phyloP scores from a whole-genome alignment of 2,797 vertebrate genomes.

The Sebastes hubbsi region DNA sequence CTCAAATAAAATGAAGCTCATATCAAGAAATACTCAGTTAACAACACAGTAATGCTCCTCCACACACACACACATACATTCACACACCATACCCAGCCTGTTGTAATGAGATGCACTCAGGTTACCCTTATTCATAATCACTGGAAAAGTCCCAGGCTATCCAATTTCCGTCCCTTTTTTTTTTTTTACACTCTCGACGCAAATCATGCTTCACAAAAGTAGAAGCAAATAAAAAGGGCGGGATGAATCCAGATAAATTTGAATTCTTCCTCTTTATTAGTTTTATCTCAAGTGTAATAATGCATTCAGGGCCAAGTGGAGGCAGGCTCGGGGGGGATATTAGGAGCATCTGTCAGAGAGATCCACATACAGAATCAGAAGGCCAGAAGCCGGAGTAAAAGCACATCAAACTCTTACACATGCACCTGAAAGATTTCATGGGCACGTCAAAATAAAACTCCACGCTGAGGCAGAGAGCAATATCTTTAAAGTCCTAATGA shows the following conservation, averaged over 20 bases:
- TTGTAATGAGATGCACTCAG: neutral
- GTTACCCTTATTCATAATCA: neutral
- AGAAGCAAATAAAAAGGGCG: conserved; percentile 3
- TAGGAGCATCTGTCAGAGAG: conserved; percentile 43
- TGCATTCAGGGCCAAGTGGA: conserved; percentile 40
- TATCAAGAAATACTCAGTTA: neutral
- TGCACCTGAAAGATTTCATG: conserved; percentile 40
- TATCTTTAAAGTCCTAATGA: neutral
- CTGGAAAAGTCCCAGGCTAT: neutral
- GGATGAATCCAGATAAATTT: conserved; percentile 24
- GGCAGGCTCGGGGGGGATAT: conserved; percentile 7
- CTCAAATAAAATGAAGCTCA: neutral
- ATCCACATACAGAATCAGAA: conserved; percentile 23
- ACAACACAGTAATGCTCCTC: neutral
- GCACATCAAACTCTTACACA: conserved; percentile 27
- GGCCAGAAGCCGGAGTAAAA: conserved; percentile 8
- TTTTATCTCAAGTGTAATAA: conserved; percentile 56
- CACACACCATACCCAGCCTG: neutral
- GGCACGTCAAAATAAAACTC: conserved; percentile 38
- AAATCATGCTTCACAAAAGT: conserved; percentile 17
- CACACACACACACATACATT: neutral
- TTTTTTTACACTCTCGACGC: neutral
- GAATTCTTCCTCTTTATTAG: conserved; percentile 49
- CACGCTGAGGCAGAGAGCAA: neutral
- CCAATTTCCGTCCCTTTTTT: neutral